phyloP scores from a whole-genome alignment of 2,113 vertebrate genomes.

The Nycticorax nycticorax region DNA sequence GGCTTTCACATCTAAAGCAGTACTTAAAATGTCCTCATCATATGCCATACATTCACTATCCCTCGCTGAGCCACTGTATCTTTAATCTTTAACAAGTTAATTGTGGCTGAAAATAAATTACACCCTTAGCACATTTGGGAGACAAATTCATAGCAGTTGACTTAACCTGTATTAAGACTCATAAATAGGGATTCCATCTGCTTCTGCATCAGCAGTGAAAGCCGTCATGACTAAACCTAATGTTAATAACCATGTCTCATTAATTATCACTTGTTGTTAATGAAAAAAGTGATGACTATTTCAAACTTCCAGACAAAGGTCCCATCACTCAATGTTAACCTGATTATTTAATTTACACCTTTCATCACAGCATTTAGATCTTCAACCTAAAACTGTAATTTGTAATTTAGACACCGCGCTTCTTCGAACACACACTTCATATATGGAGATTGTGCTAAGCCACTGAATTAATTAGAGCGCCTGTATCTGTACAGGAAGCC shows the following conservation, averaged over 20 bases:
- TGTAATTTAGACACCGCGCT: constrained; percentile 50
- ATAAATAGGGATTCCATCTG: constrained; percentile 76
- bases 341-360: constrained; percentile 80
- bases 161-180: constrained; percentile 70
- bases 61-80: constrained; percentile 1
- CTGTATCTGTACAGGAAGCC: background rate
- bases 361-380: constrained; percentile 67
- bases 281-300: constrained; percentile 73
- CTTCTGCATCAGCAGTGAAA: constrained; percentile 64
- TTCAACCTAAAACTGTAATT: constrained; percentile 70
- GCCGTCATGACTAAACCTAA: constrained; percentile 68
- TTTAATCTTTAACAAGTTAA: constrained; percentile 56
- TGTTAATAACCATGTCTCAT: constrained; percentile 67
- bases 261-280: constrained; percentile 80
- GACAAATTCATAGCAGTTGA: constrained; percentile 69
- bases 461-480: background rate
- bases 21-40: background rate
- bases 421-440: background rate
- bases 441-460: constrained; percentile 1
- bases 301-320: constrained; percentile 73
- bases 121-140: constrained; percentile 71
- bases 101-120: constrained; percentile 69
- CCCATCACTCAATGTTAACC: constrained; percentile 72
- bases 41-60: background rate
- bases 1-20: constrained; percentile 20